Conservation (phyloP, 1,140 invertebrate genomes). For the Stenopsyche tienmushanensis region DNA sequence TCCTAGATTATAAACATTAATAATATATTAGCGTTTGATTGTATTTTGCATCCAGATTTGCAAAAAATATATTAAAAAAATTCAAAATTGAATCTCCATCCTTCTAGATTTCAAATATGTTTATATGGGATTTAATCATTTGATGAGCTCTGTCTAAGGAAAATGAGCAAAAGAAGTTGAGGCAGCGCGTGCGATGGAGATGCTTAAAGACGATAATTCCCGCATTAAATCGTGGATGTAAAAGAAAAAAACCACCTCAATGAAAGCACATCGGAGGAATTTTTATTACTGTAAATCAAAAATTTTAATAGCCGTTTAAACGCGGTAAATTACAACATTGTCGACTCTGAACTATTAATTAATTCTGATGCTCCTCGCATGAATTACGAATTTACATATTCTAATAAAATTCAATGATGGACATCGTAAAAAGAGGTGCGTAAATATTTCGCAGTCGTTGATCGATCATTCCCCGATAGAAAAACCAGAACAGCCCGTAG, state of each 20-base stretch:
- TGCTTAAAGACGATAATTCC: too few relatives aligned
- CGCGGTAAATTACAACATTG: conserved; percentile 16
- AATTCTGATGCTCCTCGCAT: conserved; percentile 11
- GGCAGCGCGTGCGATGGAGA: too few relatives aligned
- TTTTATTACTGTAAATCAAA: conserved; percentile 21
- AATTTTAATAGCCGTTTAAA: conserved; percentile 10
- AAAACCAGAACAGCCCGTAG: too few relatives aligned
- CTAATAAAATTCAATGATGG: not conserved
- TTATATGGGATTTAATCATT: too few relatives aligned
- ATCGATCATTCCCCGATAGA: too few relatives aligned
- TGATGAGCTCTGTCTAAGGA: too few relatives aligned
- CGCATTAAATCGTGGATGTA: too few relatives aligned
- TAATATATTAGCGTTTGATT: too few relatives aligned
- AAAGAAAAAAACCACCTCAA: too few relatives aligned
- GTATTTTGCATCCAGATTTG: not conserved
- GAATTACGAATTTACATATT: conserved; percentile 24
- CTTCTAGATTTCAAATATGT: too few relatives aligned
- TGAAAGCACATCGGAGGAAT: too few relatives aligned
- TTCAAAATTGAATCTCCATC: not conserved
- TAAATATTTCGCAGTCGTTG: not conserved
- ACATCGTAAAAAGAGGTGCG: not conserved
- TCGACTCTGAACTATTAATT: conserved; percentile 25
- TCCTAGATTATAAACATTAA: not conserved
- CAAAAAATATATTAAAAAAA: conserved; percentile 1
- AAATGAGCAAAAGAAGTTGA: too few relatives aligned